Percentiles rank a stretch among this genome's conserved stretches.
Evolutionary conservation across 1,140 invertebrate species (phyloP).

Genomic region (Trachelipus rathkii): DNA sequence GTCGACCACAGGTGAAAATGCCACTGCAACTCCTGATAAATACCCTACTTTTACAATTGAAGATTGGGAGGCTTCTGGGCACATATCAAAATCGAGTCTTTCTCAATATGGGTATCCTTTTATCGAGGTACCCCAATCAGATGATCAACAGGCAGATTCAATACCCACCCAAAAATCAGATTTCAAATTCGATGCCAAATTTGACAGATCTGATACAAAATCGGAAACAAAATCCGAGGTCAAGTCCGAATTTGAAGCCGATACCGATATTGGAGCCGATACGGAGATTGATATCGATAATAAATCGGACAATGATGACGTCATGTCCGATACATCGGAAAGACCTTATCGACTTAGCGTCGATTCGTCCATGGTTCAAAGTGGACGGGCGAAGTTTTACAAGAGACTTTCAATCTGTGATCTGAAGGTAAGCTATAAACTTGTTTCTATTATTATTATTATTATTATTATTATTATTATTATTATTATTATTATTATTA

Average conservation of each 20-base stretch:
- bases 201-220: not conserved
- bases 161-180: too few species aligned
- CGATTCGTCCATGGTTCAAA: constrained; percentile 35
- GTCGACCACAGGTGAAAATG: constrained; percentile 16
- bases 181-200: constrained; percentile 18
- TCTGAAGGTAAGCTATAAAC: constrained; percentile 31
- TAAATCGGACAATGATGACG: constrained; percentile 36
- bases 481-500: too few species aligned
- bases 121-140: too few species aligned
- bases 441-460: not conserved
- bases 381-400: constrained; percentile 40
- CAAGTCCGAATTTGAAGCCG: constrained; percentile 27
- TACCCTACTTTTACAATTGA: constrained; percentile 41
- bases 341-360: constrained; percentile 34
- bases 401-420: constrained; percentile 38
- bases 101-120: not conserved
- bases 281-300: constrained; percentile 26
- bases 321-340: constrained; percentile 31
- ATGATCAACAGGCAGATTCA: too few species aligned
- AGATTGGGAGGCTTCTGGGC: constrained; percentile 33
- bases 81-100: constrained; percentile 14
- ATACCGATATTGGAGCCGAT: constrained; percentile 30
- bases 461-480: too few species aligned
- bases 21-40: constrained; percentile 6
- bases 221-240: not conserved